phyloP scores from a whole-genome alignment of 2,888 invertebrate genomes.

The Lucinisca nassula region DNA sequence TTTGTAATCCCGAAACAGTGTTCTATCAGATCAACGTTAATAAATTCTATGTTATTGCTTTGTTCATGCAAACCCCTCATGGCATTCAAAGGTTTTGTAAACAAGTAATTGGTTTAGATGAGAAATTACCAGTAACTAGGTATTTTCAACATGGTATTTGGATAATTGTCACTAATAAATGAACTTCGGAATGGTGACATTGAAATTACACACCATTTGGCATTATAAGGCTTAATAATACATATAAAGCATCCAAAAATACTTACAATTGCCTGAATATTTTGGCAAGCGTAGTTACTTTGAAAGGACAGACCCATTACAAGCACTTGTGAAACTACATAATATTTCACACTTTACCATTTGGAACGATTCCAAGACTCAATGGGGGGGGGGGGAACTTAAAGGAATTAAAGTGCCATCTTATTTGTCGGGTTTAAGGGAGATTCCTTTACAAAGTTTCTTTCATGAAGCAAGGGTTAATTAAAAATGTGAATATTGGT shows the following conservation, averaged over 20 bases:
- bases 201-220: not conserved
- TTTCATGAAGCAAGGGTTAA: not conserved
- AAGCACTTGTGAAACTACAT: not conserved
- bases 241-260: constrained; percentile 14
- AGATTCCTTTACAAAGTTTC: not conserved
- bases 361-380: not conserved
- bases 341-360: not conserved
- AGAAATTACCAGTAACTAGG: not conserved
- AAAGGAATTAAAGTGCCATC: not conserved
- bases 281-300: not conserved
- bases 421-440: not conserved
- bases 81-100: not conserved
- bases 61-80: not conserved
- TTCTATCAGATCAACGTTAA: not conserved
- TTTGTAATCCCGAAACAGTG: not conserved
- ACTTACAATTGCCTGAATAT: not conserved
- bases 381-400: not conserved
- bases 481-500: not conserved
- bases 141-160: not conserved
- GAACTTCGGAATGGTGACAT: not conserved
- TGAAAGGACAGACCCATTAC: not conserved
- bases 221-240: not conserved
- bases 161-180: not conserved
- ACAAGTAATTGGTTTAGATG: not conserved
- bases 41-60: constrained; percentile 10